Evolutionary conservation across 2,797 vertebrate species (phyloP).

Genomic region (Etheostoma perlongum): DNA sequence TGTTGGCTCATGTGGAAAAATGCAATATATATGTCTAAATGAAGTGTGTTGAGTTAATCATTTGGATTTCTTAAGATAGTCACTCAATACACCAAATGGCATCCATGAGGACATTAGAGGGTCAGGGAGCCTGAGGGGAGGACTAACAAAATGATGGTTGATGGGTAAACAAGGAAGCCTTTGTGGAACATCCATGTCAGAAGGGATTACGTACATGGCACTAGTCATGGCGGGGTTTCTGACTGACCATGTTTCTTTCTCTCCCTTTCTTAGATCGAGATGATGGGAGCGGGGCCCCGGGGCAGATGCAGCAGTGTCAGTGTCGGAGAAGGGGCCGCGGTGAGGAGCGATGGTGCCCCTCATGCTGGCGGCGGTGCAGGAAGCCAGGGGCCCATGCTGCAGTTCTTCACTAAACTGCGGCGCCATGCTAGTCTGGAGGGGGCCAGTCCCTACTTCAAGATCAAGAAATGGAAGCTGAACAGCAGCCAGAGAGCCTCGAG

Average conservation of each 20-base stretch:
- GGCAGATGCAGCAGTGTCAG: slow-evolving; percentile 62
- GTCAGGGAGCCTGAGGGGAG: slow-evolving; percentile 42
- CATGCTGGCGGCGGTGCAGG: slow-evolving; percentile 55
- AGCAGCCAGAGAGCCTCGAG: slow-evolving; percentile 95
- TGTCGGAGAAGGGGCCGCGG: slow-evolving; percentile 68
- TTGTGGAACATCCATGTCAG: slow-evolving; percentile 43
- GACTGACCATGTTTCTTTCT: slow-evolving; percentile 34
- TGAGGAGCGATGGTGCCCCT: slow-evolving; percentile 38
- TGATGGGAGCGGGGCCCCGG: slow-evolving; percentile 70
- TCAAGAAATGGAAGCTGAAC: slow-evolving; percentile 98
- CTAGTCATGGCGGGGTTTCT: slow-evolving; percentile 24
- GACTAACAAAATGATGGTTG: slow-evolving; percentile 41
- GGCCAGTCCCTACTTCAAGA: slow-evolving; percentile 95
- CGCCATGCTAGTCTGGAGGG: slow-evolving; percentile 96
- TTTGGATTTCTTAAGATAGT: slow-evolving; percentile 24
- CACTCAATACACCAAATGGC: slow-evolving; percentile 7
- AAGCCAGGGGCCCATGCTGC: slow-evolving; percentile 87
- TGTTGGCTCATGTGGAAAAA: background rate
- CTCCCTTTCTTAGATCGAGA: slow-evolving; percentile 75
- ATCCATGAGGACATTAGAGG: slow-evolving; percentile 39
- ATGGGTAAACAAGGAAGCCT: slow-evolving; percentile 56
- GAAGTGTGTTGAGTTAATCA: slow-evolving; percentile 33
- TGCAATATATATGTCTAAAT: slow-evolving; percentile 8
- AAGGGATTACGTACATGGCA: slow-evolving; percentile 44
- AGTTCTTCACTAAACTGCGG: slow-evolving; percentile 94